Percentiles rank a stretch among this genome's conserved stretches.
phyloP scores from a whole-genome alignment of 2,888 invertebrate genomes.

The Eilema griseolum region DNA sequence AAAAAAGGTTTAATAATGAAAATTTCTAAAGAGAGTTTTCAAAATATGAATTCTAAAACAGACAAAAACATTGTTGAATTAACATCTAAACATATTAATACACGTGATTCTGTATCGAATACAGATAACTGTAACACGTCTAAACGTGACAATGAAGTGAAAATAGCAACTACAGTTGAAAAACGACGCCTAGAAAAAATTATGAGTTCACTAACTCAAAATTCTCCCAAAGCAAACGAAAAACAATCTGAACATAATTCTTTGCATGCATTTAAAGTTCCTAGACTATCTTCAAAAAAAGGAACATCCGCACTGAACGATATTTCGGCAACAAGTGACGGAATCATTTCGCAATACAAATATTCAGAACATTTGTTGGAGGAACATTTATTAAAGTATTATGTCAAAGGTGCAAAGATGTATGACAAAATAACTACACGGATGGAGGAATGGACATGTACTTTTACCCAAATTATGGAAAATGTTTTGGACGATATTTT shows the following conservation, averaged over 20 bases:
- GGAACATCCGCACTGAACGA: slow-evolving; percentile 15
- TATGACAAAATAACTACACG: slow-evolving; percentile 51
- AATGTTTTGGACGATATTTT: slow-evolving; percentile 59
- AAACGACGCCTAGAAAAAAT: slow-evolving; percentile 24
- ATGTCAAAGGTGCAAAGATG: slow-evolving; percentile 47
- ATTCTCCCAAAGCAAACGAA: background rate
- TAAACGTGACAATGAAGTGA: background rate
- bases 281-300: slow-evolving; percentile 24
- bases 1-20: background rate
- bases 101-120: background rate
- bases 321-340: slow-evolving; percentile 18
- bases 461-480: slow-evolving; percentile 70
- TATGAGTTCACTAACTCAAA: slow-evolving; percentile 3
- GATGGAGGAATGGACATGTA: slow-evolving; percentile 66
- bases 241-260: background rate
- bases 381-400: slow-evolving; percentile 48
- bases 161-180: background rate
- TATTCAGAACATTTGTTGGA: slow-evolving; percentile 27
- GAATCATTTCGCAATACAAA: slow-evolving; percentile 18
- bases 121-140: background rate
- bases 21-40: background rate
- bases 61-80: background rate
- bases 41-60: background rate
- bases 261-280: slow-evolving; percentile 32
- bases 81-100: background rate